These are phyloP conservation scores for Nymphalis polychloros DNA, from an alignment of 2,888 invertebrate species.

Conservation along the genomic window DNA sequence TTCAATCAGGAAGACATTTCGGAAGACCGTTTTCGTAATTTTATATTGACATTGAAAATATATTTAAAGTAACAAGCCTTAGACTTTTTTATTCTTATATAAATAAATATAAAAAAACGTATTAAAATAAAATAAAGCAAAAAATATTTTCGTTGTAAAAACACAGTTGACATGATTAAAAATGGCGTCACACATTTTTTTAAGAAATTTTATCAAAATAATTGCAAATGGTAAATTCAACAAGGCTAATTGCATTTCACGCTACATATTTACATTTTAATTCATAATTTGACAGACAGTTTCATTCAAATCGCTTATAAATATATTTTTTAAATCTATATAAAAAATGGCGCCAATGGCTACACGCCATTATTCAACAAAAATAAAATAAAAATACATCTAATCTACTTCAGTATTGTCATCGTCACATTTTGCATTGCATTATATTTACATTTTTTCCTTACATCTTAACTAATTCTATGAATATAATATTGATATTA, in stretches of 20 bases:
- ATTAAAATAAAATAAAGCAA: not conserved
- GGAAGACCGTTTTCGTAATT: conserved; percentile 51
- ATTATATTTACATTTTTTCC: conserved; percentile 47
- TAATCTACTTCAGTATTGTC: conserved; percentile 69
- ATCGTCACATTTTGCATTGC: conserved; percentile 61
- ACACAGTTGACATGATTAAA: not conserved
- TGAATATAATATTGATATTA: not conserved
- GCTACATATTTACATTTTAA: conserved; percentile 67
- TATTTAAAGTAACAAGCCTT: conserved; percentile 33
- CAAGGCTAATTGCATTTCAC: conserved; percentile 31
- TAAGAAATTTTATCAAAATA: not conserved
- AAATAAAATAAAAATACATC: conserved; percentile 8
- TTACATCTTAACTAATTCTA: conserved; percentile 2
- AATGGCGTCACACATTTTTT: not conserved
- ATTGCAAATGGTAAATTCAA: not conserved
- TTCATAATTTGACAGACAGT: conserved; percentile 72
- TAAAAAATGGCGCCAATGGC: conserved; percentile 17
- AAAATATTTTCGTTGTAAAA: conserved; percentile 13
- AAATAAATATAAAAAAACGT: conserved; percentile 9
- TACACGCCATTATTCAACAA: not conserved
- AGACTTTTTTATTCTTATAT: conserved; percentile 3
- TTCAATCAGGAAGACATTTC: conserved; percentile 51
- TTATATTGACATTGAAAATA: conserved; percentile 73
- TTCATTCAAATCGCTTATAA: conserved; percentile 38
- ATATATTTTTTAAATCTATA: conserved; percentile 10